Evolutionary conservation across 2,797 vertebrate species (phyloP), one percentile per base, ranked within the genome.

Genomic region (Gallinago nigripennis): DNA sequence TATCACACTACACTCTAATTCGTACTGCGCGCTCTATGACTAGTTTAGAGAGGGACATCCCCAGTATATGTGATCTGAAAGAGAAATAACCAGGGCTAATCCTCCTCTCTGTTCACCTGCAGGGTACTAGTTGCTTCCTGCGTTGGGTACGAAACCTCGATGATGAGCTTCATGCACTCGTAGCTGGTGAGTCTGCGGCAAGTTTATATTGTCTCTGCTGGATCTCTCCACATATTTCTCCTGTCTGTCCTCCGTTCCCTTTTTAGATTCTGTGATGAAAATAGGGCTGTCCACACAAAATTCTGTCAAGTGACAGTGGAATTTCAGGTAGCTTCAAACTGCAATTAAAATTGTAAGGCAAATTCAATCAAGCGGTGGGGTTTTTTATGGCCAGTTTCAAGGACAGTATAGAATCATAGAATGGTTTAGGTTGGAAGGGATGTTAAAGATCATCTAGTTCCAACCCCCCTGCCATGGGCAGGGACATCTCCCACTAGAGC

Each of bases 71-170:
- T 1, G 1, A 65, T 72, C 5, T 3, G 17, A 66, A 76, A 27
- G 86, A 88, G 82, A 70, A 86, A 6, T 65, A 72, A 81, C 39
- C 12, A 16, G 85, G 73, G 53, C 82, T 88, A 37, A 87, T 63
- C 93, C 53, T 96, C 33, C 65, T 90, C 83, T 93, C 73, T 91
- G 18, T 84, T 93, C 20, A 63, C 75, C 57, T 81, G 1, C 94
- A 99, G 99, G 99, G 99, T 91, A 99, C 99, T 9, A 99, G 99
- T 97, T 99, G 99, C 96, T 98, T 99, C 92, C 97, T 99, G 85
- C 98, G 99, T 69, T 99, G 99, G 99, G 81, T 99, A 91, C 98
- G 99, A 92, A 99, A 99, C 96, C 97, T 99, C n/a, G 99, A 99
- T 31, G 99, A 99, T 95, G 99, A 99, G 88, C 98, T 99, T 37